Base-by-base conservation (phyloP, 2,888 invertebrate genomes). In the Diogma glabrata region DNA sequence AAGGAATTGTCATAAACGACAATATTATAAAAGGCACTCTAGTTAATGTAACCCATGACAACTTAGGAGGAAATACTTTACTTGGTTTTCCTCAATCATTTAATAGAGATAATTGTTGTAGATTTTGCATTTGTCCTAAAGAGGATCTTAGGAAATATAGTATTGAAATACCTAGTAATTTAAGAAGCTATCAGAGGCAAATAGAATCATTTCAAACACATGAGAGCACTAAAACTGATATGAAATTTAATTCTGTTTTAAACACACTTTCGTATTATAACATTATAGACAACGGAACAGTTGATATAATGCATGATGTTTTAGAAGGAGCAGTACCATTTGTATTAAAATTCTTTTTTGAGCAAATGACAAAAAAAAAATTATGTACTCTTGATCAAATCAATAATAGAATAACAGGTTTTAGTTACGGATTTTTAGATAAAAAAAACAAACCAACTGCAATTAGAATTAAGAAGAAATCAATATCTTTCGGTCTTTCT, bases 71-170 rank as follows among this genome's bases (percentile, higher is more conserved):
- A 7, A 52, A 52, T 16, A 52, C n/a, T 45, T 22, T 24, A 6
- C 36, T 48, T 2, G 51, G 51, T 10, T 52, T 49, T 36, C 9
- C 30, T 14, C 19, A 52, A 45, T 52, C 45, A 4, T 52, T 52
- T 22, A 14, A 20, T 17, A 28, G 45, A 3, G 48, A 49, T 30
- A 28, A 49, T 45, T 52, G 38, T 22, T 52, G 43, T 26, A 49
- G 49, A 23, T 20, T 40, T 43, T 52, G 52, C 28, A 10, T 19
- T 24, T 16, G 23, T 10, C 2, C 9, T 14, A 26, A 50, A 16
- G 9, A n/a, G 1, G 45, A 43, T 2, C 16, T 26, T 8, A 24
- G 9, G 30, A 3, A 4, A 17, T 30, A 17, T 19, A 33, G 10
- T 24, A 17, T 16, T 19, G 45, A 45, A 23, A 20, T 20, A 10